phyloP scores from a whole-genome alignment of 2,797 vertebrate species.

The Coregonus sp. region DNA sequence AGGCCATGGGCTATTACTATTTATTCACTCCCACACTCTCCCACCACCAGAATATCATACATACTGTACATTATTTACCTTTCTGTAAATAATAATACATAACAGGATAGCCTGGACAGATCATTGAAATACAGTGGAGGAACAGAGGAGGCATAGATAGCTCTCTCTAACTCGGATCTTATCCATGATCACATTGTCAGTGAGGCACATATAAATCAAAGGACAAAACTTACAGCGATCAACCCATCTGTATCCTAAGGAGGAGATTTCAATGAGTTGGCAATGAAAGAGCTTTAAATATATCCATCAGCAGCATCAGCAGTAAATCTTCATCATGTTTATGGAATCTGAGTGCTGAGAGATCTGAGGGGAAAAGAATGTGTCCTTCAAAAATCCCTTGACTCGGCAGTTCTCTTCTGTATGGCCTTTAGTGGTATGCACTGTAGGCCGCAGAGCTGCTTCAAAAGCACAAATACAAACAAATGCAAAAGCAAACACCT shows the following conservation, averaged over 20 bases:
- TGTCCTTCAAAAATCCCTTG: conserved; percentile 41
- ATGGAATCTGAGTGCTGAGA: conserved; percentile 47
- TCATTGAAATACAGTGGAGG: background rate
- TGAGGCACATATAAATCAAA: conserved; percentile 52
- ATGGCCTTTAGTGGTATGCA: conserved; percentile 21
- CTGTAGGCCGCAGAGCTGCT: background rate
- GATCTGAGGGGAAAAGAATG: conserved; percentile 52
- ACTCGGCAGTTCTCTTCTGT: conserved; percentile 43
- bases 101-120: background rate
- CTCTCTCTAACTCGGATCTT: conserved; percentile 19
- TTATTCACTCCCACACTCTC: background rate
- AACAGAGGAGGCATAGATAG: background rate
- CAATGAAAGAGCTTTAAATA: conserved; percentile 58
- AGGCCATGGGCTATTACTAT: background rate
- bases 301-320: conserved; percentile 63
- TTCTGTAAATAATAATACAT: background rate
- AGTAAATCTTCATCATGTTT: conserved; percentile 66
- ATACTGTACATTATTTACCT: background rate
- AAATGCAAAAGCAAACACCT: conserved; percentile 22
- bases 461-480: conserved; percentile 18
- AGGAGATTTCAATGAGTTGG: conserved; percentile 51
- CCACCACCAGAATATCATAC: background rate
- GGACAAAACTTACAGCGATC: conserved; percentile 27
- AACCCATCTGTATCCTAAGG: conserved; percentile 43
- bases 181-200: conserved; percentile 59